Percentiles rank a stretch among this genome's conserved stretches.
phyloP scores from a whole-genome alignment of 2,113 vertebrate species.

The Solenodon paradoxus region DNA sequence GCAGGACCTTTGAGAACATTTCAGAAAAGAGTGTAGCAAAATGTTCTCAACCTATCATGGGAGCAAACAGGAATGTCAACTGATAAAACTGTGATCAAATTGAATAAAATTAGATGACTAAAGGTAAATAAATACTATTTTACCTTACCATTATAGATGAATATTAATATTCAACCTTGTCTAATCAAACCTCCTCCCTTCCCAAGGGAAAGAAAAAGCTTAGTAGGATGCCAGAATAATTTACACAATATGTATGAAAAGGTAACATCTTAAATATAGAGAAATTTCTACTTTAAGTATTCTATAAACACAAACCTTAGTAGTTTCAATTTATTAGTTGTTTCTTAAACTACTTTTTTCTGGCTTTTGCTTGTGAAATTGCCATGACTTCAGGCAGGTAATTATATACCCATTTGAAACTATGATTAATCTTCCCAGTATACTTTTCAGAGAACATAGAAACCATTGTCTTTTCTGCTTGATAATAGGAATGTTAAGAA shows the following conservation, averaged over 20 bases:
- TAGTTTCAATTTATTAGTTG: neutral
- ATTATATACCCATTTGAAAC: neutral
- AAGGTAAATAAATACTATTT: neutral
- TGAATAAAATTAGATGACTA: neutral
- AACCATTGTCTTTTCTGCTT: neutral
- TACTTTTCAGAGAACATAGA: neutral
- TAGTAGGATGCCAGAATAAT: neutral
- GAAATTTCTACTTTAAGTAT: neutral
- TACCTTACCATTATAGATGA: neutral
- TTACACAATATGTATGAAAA: neutral
- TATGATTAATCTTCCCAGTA: slow-evolving; percentile 46
- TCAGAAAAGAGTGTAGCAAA: neutral
- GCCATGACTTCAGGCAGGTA: neutral
- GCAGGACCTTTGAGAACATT: neutral
- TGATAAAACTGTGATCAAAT: neutral
- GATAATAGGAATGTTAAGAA: neutral
- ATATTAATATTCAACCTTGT: neutral
- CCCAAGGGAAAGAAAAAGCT: neutral
- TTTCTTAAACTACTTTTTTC: neutral
- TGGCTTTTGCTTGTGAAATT: neutral
- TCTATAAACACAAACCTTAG: neutral
- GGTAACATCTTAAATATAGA: neutral
- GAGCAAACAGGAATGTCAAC: neutral
- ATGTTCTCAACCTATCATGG: neutral
- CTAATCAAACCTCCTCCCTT: neutral